Conservation (phyloP, 1,140 invertebrate genomes). For the Aphidius ervi region DNA sequence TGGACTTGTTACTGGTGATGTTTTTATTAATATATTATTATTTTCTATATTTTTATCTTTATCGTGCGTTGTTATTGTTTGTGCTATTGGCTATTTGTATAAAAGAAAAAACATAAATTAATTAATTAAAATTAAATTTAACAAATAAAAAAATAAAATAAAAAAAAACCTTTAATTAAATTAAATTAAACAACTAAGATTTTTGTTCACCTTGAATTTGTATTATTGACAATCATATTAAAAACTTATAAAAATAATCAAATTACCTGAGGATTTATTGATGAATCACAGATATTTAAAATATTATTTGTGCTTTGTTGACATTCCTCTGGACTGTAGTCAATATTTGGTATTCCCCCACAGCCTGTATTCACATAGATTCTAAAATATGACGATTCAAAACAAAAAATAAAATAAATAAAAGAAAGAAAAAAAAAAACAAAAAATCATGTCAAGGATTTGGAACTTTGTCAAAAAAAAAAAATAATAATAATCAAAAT, state of each 20-base stretch:
- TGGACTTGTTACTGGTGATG: conserved; percentile 9
- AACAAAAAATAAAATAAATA: conserved; percentile 16
- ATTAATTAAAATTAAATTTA: not conserved
- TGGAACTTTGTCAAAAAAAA: conserved; percentile 5
- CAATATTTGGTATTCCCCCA: conserved; percentile 51
- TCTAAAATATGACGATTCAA: conserved; percentile 49
- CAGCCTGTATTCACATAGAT: conserved; percentile 66
- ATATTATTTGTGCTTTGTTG: conserved; percentile 36
- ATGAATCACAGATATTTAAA: conserved; percentile 31
- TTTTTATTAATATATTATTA: conserved; percentile 24
- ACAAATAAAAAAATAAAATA: not conserved
- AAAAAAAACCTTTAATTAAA: not conserved
- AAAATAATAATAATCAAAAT: conserved; percentile 6
- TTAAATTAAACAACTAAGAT: no score
- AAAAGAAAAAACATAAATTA: conserved; percentile 9
- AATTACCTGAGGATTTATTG: conserved; percentile 42
- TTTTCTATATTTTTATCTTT: conserved; percentile 32
- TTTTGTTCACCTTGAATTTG: not conserved
- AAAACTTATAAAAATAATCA: conserved; percentile 17
- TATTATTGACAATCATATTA: conserved; percentile 2
- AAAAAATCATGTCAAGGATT: conserved; percentile 7
- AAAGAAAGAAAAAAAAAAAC: conserved; percentile 7
- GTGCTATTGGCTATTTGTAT: conserved; percentile 52
- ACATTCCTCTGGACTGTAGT: conserved; percentile 61
- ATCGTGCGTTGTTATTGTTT: conserved; percentile 43